Conservation (phyloP, 2,113 vertebrate species). For the Nycticorax nycticorax region DNA sequence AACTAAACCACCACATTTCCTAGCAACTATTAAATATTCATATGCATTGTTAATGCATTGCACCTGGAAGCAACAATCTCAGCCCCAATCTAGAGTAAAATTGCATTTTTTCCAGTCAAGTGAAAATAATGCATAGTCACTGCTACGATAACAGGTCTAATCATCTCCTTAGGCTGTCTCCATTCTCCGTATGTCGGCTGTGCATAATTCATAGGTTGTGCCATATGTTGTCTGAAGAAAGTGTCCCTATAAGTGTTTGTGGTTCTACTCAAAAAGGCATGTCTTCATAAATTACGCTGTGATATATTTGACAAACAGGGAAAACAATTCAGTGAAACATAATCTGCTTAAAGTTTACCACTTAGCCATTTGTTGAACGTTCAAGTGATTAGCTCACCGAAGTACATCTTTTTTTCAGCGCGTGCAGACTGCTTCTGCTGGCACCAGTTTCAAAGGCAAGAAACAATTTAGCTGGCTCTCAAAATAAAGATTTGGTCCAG, state of each 20-base stretch:
- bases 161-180: slow-evolving; percentile 41
- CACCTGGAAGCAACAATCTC: slow-evolving; percentile 7
- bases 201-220: slow-evolving; percentile 70
- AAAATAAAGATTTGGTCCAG: not conserved
- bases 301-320: slow-evolving; percentile 46
- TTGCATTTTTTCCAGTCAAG: slow-evolving; percentile 14
- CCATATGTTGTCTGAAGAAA: slow-evolving; percentile 64
- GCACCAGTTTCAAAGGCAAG: slow-evolving; percentile 55
- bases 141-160: not conserved
- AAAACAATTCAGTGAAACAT: slow-evolving; percentile 61
- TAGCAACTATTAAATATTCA: slow-evolving; percentile 42
- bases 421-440: not conserved
- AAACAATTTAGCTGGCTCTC: not conserved
- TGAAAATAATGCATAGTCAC: slow-evolving; percentile 27
- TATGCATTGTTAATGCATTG: not conserved
- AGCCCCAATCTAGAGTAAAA: not conserved
- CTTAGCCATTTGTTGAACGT: slow-evolving; percentile 46
- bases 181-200: slow-evolving; percentile 41
- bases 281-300: slow-evolving; percentile 25
- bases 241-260: slow-evolving; percentile 27
- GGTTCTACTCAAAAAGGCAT: slow-evolving; percentile 20
- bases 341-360: slow-evolving; percentile 49
- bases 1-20: not conserved
- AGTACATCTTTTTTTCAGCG: not conserved
- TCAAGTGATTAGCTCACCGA: slow-evolving; percentile 39